These are phyloP conservation scores for Dromiciops gliroides DNA, from an alignment of 2,113 vertebrate genomes.

Conservation along the genomic window DNA sequence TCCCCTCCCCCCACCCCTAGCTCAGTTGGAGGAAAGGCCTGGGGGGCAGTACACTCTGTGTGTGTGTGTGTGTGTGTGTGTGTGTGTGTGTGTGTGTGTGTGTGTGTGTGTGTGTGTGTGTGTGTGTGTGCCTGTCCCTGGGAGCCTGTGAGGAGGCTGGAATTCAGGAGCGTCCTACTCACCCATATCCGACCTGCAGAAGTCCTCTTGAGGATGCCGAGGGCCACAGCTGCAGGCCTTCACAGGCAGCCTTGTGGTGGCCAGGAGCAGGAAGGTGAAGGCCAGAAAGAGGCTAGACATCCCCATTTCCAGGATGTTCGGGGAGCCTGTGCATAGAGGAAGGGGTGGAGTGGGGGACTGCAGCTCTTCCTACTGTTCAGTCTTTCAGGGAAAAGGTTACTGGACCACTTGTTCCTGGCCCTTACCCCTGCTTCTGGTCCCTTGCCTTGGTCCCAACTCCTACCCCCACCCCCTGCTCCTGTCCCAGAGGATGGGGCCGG, in stretches of 20 bases:
- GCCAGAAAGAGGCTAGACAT: not conserved
- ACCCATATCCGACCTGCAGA: conserved; percentile 78
- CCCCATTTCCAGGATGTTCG: conserved; percentile 1
- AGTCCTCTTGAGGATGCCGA: conserved; percentile 78
- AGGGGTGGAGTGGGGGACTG: not conserved
- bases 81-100: not conserved
- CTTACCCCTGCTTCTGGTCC: too few species aligned
- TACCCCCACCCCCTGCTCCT: conserved; percentile 35
- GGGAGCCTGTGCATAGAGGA: not conserved
- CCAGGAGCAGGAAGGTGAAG: not conserved
- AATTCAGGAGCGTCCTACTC: conserved; percentile 59
- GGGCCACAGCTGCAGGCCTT: conserved; percentile 77
- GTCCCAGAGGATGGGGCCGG: not conserved
- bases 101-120: not conserved
- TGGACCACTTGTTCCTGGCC: conserved; percentile 16
- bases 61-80: not conserved
- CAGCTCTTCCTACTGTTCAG: not conserved
- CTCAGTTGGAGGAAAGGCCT: not conserved
- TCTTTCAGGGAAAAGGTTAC: not conserved
- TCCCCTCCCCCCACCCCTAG: not conserved
- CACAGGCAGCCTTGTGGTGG: not conserved
- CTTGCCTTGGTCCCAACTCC: too few species aligned
- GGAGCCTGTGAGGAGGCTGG: not conserved
- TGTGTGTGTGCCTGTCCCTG: not conserved
- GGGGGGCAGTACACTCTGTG: not conserved